Evolutionary conservation across 1,140 invertebrate genomes (phyloP).

Genomic region (Ceratina japonica): DNA sequence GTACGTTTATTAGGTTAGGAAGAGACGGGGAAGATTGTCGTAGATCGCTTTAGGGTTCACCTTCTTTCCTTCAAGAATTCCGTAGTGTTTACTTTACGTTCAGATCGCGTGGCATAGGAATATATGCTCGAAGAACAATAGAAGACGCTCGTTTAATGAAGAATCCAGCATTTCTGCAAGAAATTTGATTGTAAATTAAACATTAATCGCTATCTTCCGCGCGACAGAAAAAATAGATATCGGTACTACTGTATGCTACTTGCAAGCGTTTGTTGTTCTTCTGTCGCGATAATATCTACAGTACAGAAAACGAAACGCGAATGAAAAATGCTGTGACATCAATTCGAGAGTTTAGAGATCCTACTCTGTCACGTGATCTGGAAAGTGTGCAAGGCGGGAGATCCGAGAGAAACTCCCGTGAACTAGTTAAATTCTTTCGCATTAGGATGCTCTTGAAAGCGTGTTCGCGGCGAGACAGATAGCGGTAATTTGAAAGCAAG

Average conservation of each 20-base stretch:
- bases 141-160: background rate
- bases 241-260: background rate
- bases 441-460: background rate
- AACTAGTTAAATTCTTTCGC: slow-evolving; percentile 42
- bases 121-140: background rate
- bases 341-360: slow-evolving; percentile 49
- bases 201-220: no score
- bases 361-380: slow-evolving; percentile 46
- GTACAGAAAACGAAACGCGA: background rate
- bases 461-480: background rate
- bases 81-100: background rate
- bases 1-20: slow-evolving; percentile 41
- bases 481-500: background rate
- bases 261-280: background rate
- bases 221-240: background rate
- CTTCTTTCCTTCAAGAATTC: background rate
- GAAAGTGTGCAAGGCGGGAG: slow-evolving; percentile 46
- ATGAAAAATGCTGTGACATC: slow-evolving; percentile 41
- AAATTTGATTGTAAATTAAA: background rate
- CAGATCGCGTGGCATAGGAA: background rate
- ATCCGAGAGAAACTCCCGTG: slow-evolving; percentile 38
- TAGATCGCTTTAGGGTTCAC: slow-evolving; percentile 29
- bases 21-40: slow-evolving; percentile 28
- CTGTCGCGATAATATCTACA: no score
- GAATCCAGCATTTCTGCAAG: background rate